A percentile compares a stretch with the other conserved stretches of the same genome.
These are phyloP conservation scores for Pseudeuparius sepicola DNA, from an alignment of 2,888 invertebrate genomes.

Conservation along the genomic window DNA sequence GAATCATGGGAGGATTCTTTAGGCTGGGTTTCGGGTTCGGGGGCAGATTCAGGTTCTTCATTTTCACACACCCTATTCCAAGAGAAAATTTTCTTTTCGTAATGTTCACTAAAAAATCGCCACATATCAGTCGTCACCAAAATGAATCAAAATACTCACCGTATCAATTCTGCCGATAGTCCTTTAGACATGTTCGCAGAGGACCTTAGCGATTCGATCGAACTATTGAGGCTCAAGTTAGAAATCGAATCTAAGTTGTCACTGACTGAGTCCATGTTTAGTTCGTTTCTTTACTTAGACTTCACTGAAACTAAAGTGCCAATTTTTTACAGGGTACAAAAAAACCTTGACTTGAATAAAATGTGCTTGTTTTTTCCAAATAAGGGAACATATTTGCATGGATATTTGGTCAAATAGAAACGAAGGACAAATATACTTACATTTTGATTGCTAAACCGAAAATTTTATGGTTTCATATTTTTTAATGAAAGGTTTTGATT, in stretches of 20 bases:
- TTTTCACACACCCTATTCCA: conserved; percentile 4
- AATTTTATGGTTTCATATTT: conserved; percentile 19
- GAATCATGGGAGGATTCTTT: conserved; percentile 11
- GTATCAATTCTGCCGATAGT: too few relatives aligned
- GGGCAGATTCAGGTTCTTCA: conserved; percentile 3
- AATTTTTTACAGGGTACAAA: too few relatives aligned
- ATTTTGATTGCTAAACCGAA: conserved; percentile 20
- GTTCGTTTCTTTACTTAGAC: conserved; percentile 14
- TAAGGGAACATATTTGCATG: conserved; percentile 14
- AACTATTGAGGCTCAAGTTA: conserved; percentile 17
- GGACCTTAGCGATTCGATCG: conserved; percentile 21
- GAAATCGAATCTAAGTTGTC: conserved; percentile 13
- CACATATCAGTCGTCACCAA: background rate
- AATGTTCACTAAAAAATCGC: conserved; percentile 7
- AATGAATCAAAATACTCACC: conserved; percentile 2
- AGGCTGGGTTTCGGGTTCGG: conserved; percentile 1
- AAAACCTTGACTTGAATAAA: too few relatives aligned
- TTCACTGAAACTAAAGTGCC: conserved; percentile 23
- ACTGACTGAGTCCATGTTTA: conserved; percentile 15
- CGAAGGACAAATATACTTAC: conserved; percentile 17
- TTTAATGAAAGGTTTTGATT: conserved; percentile 16
- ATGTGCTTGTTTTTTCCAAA: conserved; percentile 13
- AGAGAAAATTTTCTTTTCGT: conserved; percentile 3
- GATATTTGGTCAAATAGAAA: conserved; percentile 9
- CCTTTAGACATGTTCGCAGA: too few relatives aligned